phyloP scores from a whole-genome alignment of 2,113 vertebrate genomes.

The Festucalex cinctus region DNA sequence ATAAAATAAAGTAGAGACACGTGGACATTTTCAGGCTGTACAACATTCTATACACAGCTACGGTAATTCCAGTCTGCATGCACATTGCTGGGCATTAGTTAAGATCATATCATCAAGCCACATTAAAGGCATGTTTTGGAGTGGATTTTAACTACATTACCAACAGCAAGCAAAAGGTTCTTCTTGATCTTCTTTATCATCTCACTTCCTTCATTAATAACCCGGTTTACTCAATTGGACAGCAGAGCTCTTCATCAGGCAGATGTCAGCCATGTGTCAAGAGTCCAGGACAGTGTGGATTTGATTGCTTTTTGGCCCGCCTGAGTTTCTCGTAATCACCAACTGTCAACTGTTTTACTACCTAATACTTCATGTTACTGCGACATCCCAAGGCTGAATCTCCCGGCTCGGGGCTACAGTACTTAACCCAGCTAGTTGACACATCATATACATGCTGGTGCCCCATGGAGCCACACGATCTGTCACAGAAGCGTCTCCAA shows the following conservation, averaged over 20 bases:
- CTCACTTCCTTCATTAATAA: not conserved
- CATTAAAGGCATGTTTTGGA: not conserved
- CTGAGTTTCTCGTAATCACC: constrained; percentile 60
- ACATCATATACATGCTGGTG: constrained; percentile 38
- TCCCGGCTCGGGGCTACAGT: constrained; percentile 27
- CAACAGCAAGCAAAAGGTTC: not conserved
- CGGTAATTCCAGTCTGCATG: not conserved
- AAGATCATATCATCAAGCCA: not conserved
- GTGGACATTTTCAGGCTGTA: not conserved
- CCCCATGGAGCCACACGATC: constrained; percentile 19
- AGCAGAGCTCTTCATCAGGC: constrained; percentile 56
- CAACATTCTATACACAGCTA: not conserved
- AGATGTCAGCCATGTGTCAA: constrained; percentile 53
- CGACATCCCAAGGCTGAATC: constrained; percentile 53
- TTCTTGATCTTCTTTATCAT: constrained; percentile 13
- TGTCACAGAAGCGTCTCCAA: constrained; percentile 21
- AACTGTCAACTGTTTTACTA: constrained; percentile 62
- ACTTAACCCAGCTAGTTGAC: constrained; percentile 52
- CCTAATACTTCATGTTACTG: constrained; percentile 37
- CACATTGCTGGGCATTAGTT: not conserved
- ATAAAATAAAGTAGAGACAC: not conserved
- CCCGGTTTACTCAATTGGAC: constrained; percentile 6
- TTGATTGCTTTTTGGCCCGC: constrained; percentile 64
- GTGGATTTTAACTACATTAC: not conserved
- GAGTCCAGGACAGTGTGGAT: constrained; percentile 27